Evolutionary conservation across 2,888 invertebrate genomes (phyloP), one percentile per base, ranked within the genome.

Genomic region (Kuschelorhynchus macadamiae): DNA sequence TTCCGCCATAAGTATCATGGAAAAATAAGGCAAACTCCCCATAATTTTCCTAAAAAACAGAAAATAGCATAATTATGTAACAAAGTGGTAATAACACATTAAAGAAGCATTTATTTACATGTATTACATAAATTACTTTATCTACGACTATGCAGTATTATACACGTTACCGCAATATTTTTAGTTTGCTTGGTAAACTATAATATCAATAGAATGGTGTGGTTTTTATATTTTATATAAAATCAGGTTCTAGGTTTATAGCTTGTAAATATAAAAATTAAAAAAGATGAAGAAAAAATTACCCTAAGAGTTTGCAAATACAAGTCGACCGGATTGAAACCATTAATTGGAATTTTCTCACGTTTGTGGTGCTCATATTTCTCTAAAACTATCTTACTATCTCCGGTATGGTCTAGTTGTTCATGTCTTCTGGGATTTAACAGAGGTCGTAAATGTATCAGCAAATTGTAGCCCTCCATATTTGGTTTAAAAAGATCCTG

Each of bases 1-100:
- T 87, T 0, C 96, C 96, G n/a, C 96, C 96, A 82, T 91, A 94
- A 0, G 87, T 85, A 83, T 98, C 94, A 83, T 96, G 90, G 85
- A 97, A 97, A 82, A 98, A 97, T 57, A 94, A 80, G 0, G 95
- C 96, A 78, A 90, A 89, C 7, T 95, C 91, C 0, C 87, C 87
- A 81, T 91, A 95, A 21, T 88, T 88, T 61, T 87, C 85, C 92
- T 94, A 82, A 11, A 75, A 55, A 57, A 52, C 9, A 1, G 42
- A 9, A 0, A 17, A 14, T 1, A 36, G 7, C 44, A 8, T 17
- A 32, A 46, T 50, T 4, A 12, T 21, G 18, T 12, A 1, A 32
- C 14, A 16, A 12, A 2, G 42, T 16, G 16, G 17, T 16, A 42
- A 42, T 9, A 42, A 42, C 9, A 42, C 42, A 42, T 9, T 3